These are phyloP conservation scores for Opisthocomus hoazin DNA, from an alignment of 2,113 vertebrate species.

Conservation along the genomic window DNA sequence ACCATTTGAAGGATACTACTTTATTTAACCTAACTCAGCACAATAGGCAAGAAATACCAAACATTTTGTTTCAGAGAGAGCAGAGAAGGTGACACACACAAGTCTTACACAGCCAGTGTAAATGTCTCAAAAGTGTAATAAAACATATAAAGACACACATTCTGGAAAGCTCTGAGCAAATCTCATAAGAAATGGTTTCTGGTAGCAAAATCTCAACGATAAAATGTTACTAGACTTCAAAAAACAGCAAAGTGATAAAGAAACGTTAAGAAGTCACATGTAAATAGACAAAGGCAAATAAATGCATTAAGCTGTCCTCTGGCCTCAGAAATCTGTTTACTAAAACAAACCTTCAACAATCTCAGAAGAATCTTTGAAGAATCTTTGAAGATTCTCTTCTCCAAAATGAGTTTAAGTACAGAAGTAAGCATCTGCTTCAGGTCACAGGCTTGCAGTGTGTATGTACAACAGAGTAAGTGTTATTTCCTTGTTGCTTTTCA, in stretches of 20 bases:
- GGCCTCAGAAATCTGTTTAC: not conserved
- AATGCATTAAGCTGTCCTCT: not conserved
- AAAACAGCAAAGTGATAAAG: not conserved
- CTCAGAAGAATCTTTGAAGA: not conserved
- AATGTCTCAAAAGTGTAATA: not conserved
- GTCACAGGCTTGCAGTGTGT: not conserved
- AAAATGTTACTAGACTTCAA: not conserved
- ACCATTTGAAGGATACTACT: not conserved
- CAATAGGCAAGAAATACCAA: not conserved
- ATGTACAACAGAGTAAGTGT: not conserved
- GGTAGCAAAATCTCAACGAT: not conserved
- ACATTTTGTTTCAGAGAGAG: not conserved
- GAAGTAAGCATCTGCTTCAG: not conserved
- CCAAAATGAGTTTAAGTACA: not conserved
- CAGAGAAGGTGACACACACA: fast-evolving
- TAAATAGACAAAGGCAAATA: not conserved
- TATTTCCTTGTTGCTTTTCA: not conserved
- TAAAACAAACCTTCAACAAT: not conserved
- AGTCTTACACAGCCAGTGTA: not conserved
- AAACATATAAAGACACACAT: not conserved
- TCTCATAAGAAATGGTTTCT: not conserved
- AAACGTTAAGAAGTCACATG: not conserved
- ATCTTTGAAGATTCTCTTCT: not conserved
- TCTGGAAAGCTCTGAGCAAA: not conserved
- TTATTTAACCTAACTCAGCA: not conserved